These are phyloP conservation scores for Silurus glanis DNA, from an alignment of 2,113 vertebrate genomes.

Conservation along the genomic window DNA sequence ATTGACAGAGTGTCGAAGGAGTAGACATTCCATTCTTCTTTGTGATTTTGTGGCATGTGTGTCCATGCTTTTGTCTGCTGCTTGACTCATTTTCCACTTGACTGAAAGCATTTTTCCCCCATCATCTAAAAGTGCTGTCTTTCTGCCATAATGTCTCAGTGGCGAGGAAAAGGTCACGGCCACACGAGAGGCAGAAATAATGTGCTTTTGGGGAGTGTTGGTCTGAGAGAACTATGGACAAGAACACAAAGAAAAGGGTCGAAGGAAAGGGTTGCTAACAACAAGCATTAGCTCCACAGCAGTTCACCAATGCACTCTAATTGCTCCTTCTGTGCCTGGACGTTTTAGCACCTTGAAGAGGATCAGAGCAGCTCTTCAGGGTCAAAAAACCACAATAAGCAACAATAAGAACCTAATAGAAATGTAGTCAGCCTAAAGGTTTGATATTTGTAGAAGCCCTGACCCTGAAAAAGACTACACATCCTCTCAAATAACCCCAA, in stretches of 20 bases:
- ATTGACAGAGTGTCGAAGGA: background rate
- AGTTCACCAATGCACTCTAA: conserved; percentile 19
- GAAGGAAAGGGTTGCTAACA: conserved; percentile 21
- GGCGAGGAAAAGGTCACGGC: conserved; percentile 26
- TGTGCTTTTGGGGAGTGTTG: conserved; percentile 21
- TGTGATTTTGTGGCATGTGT: conserved; percentile 7
- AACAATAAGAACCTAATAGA: conserved; percentile 3
- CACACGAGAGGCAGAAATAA: conserved; percentile 12
- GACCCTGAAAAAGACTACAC: background rate
- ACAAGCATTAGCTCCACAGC: conserved; percentile 3
- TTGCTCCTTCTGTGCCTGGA: conserved; percentile 5
- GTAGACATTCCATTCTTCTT: conserved; percentile 2
- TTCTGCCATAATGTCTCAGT: conserved; percentile 26
- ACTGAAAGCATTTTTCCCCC: conserved; percentile 33
- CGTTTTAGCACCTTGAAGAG: conserved; percentile 25
- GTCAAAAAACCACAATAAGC: conserved; percentile 16
- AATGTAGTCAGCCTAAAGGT: background rate
- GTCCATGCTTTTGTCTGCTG: conserved; percentile 20
- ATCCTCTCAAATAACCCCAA: too few relatives aligned
- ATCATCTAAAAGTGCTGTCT: conserved; percentile 36
- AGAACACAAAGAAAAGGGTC: conserved; percentile 17
- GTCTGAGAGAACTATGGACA: conserved; percentile 18
- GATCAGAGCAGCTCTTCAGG: background rate
- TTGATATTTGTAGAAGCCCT: background rate
- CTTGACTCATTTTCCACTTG: conserved; percentile 35